Conservation (phyloP, 2,797 vertebrate species). For the Sebastes aleutianus region DNA sequence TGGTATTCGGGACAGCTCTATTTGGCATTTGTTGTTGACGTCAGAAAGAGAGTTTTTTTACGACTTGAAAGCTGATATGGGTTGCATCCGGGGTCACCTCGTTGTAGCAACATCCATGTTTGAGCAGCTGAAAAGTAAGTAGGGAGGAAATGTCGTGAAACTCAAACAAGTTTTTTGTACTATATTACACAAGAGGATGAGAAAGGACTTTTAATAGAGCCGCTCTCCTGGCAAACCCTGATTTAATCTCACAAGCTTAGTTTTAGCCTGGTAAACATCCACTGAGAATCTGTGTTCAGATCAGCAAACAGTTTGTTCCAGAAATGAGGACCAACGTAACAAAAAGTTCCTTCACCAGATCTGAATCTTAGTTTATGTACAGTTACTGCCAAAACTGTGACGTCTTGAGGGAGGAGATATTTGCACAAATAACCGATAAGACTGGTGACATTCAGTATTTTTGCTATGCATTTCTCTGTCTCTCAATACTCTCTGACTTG, state of each 20-base stretch:
- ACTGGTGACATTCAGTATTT: not conserved
- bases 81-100: not conserved
- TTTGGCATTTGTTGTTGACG: no score
- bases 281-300: not conserved
- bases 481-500: not conserved
- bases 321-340: not conserved
- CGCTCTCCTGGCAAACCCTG: not conserved
- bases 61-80: not conserved
- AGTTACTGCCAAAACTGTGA: not conserved
- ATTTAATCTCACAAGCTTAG: not conserved
- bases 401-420: not conserved
- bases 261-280: constrained; percentile 4
- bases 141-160: not conserved
- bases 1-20: no score
- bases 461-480: not conserved
- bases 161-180: not conserved
- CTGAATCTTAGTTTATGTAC: not conserved
- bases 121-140: not conserved
- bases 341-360: not conserved
- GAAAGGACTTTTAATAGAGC: not conserved
- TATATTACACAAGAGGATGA: not conserved
- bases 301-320: not conserved
- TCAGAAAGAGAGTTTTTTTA: not conserved
- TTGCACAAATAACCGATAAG: not conserved
- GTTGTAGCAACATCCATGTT: not conserved